Evolutionary conservation across 2,113 vertebrate genomes (phyloP).

Genomic region (Prunella himalayana): DNA sequence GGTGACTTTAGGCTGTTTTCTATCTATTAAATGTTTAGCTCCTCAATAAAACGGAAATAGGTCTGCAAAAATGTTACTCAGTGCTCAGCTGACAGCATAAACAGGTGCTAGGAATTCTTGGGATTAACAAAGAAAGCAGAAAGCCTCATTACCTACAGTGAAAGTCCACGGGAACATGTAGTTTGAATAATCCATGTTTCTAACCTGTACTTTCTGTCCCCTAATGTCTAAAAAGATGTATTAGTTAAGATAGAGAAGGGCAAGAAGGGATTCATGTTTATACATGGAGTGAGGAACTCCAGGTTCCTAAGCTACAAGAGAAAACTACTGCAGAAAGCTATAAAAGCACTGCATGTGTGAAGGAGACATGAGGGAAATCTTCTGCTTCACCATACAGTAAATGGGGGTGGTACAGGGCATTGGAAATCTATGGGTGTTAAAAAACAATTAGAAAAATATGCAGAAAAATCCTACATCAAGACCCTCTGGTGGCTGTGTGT

Average conservation of each 20-base stretch:
- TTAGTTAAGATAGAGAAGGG: background rate
- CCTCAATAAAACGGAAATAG: background rate
- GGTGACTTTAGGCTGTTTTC: background rate
- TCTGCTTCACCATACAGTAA: background rate
- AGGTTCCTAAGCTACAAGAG: background rate
- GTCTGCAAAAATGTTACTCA: background rate
- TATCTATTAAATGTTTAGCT: background rate
- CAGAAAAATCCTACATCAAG: background rate
- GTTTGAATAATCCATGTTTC: background rate
- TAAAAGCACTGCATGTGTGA: background rate
- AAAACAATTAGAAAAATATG: background rate
- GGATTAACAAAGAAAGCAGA: background rate
- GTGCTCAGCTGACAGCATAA: accelerated
- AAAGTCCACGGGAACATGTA: background rate
- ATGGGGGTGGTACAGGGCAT: background rate
- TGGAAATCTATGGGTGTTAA: background rate
- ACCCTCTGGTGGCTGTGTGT: background rate
- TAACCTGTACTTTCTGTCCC: background rate
- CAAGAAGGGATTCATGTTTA: background rate
- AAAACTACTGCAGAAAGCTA: background rate
- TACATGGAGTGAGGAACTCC: background rate
- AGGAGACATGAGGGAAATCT: background rate
- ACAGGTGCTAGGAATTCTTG: background rate
- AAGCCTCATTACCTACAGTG: background rate
- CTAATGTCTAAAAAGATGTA: background rate